Conservation (phyloP, 2,797 vertebrate genomes). For the Phrynocephalus vlangalii region DNA sequence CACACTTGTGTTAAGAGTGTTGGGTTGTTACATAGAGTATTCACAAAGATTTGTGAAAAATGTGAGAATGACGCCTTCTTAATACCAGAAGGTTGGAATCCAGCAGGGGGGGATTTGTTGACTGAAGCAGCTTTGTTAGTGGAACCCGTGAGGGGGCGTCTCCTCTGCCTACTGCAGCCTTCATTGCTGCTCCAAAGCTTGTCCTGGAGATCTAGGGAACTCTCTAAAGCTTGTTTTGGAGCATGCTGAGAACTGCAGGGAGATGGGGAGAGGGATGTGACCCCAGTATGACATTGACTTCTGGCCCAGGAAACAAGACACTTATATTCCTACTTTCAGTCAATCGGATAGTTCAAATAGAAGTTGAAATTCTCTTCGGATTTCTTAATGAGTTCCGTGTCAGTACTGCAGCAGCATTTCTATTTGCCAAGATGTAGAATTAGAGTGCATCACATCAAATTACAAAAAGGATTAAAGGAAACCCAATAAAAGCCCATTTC, state of each 20-base stretch:
- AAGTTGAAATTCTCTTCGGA: not conserved
- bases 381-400: not conserved
- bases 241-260: too few relatives aligned
- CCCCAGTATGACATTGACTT: too few relatives aligned
- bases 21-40: not conserved
- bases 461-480: slow-evolving; percentile 19
- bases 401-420: not conserved
- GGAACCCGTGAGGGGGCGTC: too few relatives aligned
- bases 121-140: too few relatives aligned
- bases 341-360: not conserved
- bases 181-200: too few relatives aligned
- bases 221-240: too few relatives aligned
- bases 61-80: not conserved
- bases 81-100: too few relatives aligned
- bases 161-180: too few relatives aligned
- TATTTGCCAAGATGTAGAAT: not conserved
- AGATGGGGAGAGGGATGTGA: too few relatives aligned
- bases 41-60: not conserved
- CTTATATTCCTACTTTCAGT: not conserved
- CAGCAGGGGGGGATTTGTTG: too few relatives aligned
- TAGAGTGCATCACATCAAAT: not conserved
- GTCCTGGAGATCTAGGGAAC: too few relatives aligned
- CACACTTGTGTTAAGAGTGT: not conserved
- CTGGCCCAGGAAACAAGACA: not conserved
- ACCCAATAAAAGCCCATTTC: not conserved